Conservation (phyloP, 1,140 invertebrate genomes). For the Teleopsis dalmanni region DNA sequence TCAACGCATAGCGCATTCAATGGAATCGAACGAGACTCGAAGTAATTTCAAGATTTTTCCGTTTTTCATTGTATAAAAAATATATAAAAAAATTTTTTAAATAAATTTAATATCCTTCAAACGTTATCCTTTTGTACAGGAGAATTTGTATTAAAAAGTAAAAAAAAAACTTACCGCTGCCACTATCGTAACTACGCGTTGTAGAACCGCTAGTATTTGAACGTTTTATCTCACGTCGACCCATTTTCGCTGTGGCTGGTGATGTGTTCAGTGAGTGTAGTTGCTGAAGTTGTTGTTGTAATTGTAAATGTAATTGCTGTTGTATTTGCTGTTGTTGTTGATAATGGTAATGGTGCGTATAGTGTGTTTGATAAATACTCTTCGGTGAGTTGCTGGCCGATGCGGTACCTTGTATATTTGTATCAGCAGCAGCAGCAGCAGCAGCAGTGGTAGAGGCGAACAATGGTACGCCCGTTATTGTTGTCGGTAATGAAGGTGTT, state of each 20-base stretch:
- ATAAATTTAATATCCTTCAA: no score
- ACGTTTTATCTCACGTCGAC: slow-evolving; percentile 41
- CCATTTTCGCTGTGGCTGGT: slow-evolving; percentile 29
- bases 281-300: slow-evolving; percentile 2
- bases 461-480: slow-evolving; percentile 14
- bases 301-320: slow-evolving; percentile 14
- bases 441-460: slow-evolving; percentile 8
- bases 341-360: slow-evolving; percentile 10
- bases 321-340: slow-evolving; percentile 13
- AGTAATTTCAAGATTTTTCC: no score
- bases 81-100: no score
- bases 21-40: no score
- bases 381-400: slow-evolving; percentile 18
- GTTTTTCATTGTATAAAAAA: no score
- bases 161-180: slow-evolving; percentile 38
- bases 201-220: slow-evolving; percentile 41
- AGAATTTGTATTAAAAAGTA: no score
- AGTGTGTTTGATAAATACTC: slow-evolving; percentile 7
- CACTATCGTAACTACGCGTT: slow-evolving; percentile 37
- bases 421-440: neutral
- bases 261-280: slow-evolving; percentile 3
- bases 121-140: no score
- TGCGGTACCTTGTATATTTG: slow-evolving; percentile 12
- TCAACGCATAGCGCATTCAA: no score
- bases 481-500: slow-evolving; percentile 27